A percentile compares a stretch with the other conserved stretches of the same genome.
Conservation (phyloP, 1,140 invertebrate species). For the Mesaphorura yosii region DNA sequence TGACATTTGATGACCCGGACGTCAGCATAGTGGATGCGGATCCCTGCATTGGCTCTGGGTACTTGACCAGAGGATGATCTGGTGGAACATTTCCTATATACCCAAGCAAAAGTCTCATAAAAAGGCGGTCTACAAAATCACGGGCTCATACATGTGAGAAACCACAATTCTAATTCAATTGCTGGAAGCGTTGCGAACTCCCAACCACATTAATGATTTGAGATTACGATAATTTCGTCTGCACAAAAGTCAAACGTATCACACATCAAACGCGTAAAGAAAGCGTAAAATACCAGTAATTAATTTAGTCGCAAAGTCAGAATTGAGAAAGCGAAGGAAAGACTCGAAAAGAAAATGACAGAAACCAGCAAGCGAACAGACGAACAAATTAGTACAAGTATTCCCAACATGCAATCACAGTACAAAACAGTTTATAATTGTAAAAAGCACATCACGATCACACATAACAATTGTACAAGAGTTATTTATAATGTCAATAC, state of each 20-base stretch:
- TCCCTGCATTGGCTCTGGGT: constrained; percentile 22
- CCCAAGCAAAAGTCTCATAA: not conserved
- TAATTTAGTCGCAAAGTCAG: too few relatives aligned
- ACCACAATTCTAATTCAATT: not conserved
- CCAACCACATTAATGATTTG: not conserved
- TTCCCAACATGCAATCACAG: too few relatives aligned
- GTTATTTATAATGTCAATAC: constrained; percentile 2
- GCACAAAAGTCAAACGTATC: too few relatives aligned
- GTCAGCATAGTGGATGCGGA: not conserved
- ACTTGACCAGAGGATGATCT: constrained; percentile 30
- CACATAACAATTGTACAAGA: too few relatives aligned
- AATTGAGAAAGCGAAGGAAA: too few relatives aligned
- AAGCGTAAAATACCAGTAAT: too few relatives aligned
- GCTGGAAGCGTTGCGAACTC: not conserved
- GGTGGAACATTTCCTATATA: constrained; percentile 28
- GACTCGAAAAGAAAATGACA: too few relatives aligned
- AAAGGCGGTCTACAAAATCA: not conserved
- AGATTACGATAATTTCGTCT: not conserved
- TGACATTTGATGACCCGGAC: constrained; percentile 13
- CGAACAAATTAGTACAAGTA: too few relatives aligned
- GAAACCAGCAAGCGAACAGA: too few relatives aligned
- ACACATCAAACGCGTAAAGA: not conserved
- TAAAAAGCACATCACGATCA: too few relatives aligned
- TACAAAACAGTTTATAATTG: too few relatives aligned
- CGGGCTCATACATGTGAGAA: not conserved